These are phyloP conservation scores for Lumbricus terrestris DNA, from an alignment of 2,888 invertebrate genomes.

Conservation along the genomic window DNA sequence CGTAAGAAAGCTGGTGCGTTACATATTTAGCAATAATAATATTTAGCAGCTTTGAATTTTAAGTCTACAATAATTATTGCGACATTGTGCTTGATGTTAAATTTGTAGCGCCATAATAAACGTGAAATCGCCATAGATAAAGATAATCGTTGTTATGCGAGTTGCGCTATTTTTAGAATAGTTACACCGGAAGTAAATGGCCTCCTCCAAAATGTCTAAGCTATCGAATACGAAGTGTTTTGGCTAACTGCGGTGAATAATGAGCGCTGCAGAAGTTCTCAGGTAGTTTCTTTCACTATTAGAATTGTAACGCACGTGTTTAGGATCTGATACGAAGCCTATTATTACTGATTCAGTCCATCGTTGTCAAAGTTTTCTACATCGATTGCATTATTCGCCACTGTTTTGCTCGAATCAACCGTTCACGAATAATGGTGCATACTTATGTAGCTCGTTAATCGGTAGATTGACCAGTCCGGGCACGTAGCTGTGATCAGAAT, in stretches of 20 bases:
- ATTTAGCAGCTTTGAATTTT: too few species aligned
- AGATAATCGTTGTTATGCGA: not conserved
- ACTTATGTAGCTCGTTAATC: not conserved
- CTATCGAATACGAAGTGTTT: not conserved
- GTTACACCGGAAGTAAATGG: slow-evolving; percentile 12
- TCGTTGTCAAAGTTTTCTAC: not conserved
- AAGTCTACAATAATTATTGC: too few species aligned
- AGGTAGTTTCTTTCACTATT: slow-evolving; percentile 3
- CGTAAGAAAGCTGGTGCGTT: too few species aligned
- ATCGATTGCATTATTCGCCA: not conserved
- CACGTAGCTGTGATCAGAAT: not conserved
- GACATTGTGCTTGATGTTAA: too few species aligned
- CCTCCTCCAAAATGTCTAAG: not conserved
- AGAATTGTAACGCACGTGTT: not conserved
- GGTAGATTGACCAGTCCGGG: not conserved
- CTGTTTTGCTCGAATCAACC: not conserved
- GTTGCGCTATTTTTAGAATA: not conserved
- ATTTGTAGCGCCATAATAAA: not conserved
- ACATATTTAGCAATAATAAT: too few species aligned
- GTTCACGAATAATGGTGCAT: not conserved
- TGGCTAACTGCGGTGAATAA: slow-evolving; percentile 16
- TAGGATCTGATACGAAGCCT: not conserved
- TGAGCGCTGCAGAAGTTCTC: slow-evolving; percentile 22
- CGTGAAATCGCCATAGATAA: not conserved
- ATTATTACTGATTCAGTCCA: slow-evolving; percentile 3